Evolutionary conservation across 2,113 vertebrate genomes (phyloP).

Genomic region (Sinocyclocheilus grahami): DNA sequence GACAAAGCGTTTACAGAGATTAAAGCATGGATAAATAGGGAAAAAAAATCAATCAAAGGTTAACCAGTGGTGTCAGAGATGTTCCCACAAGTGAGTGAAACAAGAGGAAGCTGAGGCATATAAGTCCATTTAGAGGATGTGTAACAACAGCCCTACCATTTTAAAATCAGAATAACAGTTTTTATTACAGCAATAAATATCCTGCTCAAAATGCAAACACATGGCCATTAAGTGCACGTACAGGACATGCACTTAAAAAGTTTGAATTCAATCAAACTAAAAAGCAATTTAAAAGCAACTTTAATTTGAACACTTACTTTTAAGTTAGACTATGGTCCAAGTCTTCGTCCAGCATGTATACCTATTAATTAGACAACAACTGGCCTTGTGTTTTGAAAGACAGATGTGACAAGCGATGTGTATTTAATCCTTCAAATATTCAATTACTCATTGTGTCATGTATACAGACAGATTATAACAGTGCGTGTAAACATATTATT

Average conservation of each 20-base stretch:
- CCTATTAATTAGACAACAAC: neutral
- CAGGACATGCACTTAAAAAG: neutral
- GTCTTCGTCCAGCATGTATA: neutral
- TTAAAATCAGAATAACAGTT: neutral
- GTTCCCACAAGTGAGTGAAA: neutral
- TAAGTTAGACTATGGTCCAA: neutral
- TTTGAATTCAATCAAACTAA: neutral
- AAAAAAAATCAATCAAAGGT: conserved; percentile 12
- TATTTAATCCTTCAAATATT: neutral
- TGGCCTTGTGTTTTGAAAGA: neutral
- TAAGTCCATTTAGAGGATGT: neutral
- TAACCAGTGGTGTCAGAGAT: conserved; percentile 24
- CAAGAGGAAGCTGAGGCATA: neutral
- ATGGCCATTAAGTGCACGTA: neutral
- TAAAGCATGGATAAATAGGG: conserved; percentile 3
- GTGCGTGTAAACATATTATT: neutral
- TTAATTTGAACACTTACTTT: neutral
- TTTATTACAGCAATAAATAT: conserved; percentile 24
- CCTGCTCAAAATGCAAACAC: neutral
- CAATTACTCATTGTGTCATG: neutral
- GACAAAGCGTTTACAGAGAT: neutral
- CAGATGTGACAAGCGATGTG: neutral
- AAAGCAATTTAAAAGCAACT: neutral
- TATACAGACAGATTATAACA: neutral
- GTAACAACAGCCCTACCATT: neutral